Evolutionary conservation across 1,140 invertebrate genomes (phyloP), one percentile per base, ranked within the genome.

Genomic region (Sycophaga agraensis): DNA sequence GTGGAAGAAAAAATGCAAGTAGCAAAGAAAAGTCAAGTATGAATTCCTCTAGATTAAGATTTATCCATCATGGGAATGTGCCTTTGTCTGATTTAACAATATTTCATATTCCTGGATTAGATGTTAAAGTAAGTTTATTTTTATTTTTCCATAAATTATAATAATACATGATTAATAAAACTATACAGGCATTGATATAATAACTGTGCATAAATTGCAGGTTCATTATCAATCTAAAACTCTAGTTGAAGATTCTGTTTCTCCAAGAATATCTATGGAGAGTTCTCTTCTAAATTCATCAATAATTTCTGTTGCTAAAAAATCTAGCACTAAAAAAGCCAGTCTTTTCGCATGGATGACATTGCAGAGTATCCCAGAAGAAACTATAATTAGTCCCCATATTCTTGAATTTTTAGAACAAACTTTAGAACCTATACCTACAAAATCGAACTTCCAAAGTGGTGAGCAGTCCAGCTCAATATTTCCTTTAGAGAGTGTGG

Each of bases 311-410:
- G 40, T 68, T 1, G 37, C 78, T 0, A 82, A 84, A 60, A 88
- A 89, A 66, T 76, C 84, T 37, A 87, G 86, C 53, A 88, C 87
- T 0, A 98, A 98, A 76, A 94, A 95, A 66, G 96, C 94, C 2
- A 92, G 91, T 46, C 81, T 98, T 1, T 97, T 96, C 79, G 93
- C 94, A 14, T 98, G 94, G 95, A 91, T 96, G 80, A 97, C 93
- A 2, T 78, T 98, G 24, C 94, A 98, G 74, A 95, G 93, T 71
- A 93, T 98, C 64, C 94, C 96, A 0, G 95, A 97, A 79, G 94
- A 96, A 81, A 96, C 94, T 0, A 91, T 97, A 55, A 94, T 98
- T 66, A 95, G 91, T 68, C 95, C 95, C 1, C 93, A 96, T 71
- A 94, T 98, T 67, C 81, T 97, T 21, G 94, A 97, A 75, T 97